phyloP scores from a whole-genome alignment of 2,113 vertebrate species.

The Podarcis cretensis region DNA sequence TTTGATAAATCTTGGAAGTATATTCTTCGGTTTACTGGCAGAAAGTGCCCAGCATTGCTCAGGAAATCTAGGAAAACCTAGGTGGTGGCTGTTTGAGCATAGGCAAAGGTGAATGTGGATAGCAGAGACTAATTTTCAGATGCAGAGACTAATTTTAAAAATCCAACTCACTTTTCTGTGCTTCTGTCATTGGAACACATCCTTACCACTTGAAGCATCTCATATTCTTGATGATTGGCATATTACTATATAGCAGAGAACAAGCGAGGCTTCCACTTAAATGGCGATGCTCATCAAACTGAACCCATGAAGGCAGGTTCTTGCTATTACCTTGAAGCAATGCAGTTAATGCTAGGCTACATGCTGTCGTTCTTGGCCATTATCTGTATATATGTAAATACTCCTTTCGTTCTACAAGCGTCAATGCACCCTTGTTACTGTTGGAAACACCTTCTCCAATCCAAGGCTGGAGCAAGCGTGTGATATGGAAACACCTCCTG shows the following conservation, averaged over 20 bases:
- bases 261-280: constrained; percentile 7
- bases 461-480: not conserved
- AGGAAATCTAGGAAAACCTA: too few relatives aligned
- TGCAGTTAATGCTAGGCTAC: rapidly evolving
- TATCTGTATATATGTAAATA: not conserved
- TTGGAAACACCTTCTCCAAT: not conserved
- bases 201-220: constrained; percentile 3
- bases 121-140: not conserved
- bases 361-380: not conserved
- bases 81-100: too few relatives aligned
- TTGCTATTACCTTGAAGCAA: not conserved
- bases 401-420: not conserved
- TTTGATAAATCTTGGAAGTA: not conserved
- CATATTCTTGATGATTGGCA: constrained; percentile 1
- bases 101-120: too few relatives aligned
- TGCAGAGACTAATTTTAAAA: not conserved
- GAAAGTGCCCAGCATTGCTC: too few relatives aligned
- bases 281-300: not conserved
- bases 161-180: constrained; percentile 9
- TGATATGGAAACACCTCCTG: too few relatives aligned
- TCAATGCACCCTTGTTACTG: not conserved
- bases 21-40: not conserved
- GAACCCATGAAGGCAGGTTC: constrained; percentile 4
- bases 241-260: not conserved
- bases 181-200: not conserved